A percentile compares a stretch with the other conserved stretches of the same genome.
Conservation (phyloP, 2,113 vertebrate species). For the Paratilapia polleni region DNA sequence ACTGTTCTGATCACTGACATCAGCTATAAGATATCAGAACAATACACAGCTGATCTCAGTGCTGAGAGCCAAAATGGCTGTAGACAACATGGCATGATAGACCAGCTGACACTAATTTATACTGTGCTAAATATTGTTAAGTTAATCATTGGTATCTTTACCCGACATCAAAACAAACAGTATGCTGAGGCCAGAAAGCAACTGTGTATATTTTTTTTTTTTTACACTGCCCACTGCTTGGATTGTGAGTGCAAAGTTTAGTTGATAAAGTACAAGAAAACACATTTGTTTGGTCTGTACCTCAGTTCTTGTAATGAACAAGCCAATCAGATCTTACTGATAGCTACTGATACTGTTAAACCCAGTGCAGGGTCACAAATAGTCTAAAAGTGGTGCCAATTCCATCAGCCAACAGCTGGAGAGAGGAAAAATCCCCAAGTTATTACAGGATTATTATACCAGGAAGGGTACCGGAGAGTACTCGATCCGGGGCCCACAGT, state of each 20-base stretch:
- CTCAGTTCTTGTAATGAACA: neutral
- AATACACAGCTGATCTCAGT: too few species aligned
- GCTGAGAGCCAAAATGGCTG: too few species aligned
- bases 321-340: neutral
- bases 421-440: constrained; percentile 1
- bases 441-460: constrained; percentile 19
- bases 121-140: neutral
- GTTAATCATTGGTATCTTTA: neutral
- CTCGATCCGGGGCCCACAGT: neutral
- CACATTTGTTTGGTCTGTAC: neutral
- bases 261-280: neutral
- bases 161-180: neutral
- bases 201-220: too few species aligned
- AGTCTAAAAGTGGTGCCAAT: neutral
- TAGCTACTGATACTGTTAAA: neutral
- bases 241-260: neutral
- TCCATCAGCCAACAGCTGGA: constrained; percentile 32
- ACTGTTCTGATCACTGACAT: neutral
- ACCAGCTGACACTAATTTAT: too few species aligned
- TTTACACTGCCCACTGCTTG: too few species aligned
- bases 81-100: too few species aligned
- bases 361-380: constrained; percentile 9
- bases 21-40: neutral
- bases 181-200: too few species aligned
- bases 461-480: neutral